Base-by-base conservation (phyloP, 2,888 invertebrate genomes). In the Hydrotaea diabolus region DNA sequence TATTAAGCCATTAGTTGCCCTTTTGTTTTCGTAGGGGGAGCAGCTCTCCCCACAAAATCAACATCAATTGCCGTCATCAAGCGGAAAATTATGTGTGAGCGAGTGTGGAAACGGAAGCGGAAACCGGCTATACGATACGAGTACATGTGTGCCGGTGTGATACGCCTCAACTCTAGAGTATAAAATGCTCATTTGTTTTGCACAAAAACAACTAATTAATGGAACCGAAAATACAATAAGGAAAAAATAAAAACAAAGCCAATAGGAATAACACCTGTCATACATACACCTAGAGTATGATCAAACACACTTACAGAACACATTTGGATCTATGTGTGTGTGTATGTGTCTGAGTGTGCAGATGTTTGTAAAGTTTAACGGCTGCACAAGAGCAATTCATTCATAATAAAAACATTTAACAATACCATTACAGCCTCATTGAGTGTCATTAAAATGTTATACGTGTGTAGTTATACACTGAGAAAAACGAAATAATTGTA, bases 361-460 rank as follows among this genome's bases (percentile, higher is more conserved):
- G 19, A 0, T 9, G 17, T 57, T 53, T 66, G 36, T 66, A 55
- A 66, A 64, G 19, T 26, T 71, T 49, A 55, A 36, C 31, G 53
- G 21, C 39, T 57, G 19, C 39, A 72, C 13, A 17, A 69, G 31
- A 31, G 17, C 19, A 59, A 53, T 69, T 69, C 36, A 53, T 13
- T 72, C 62, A 78, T 78, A 72, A 78, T 49, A 23, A 31, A 72
- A 72, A 62, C 72, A 72, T 72, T 78, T 78, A 78, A 72, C 72
- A 77, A 49, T 71, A 59, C 31, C 71, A 57, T 77, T 69, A 77
- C 23, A 26, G 17, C 13, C 39, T 26, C 43, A 69, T 77, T 43
- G 69, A 69, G 55, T 55, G 69, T 17, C 77, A 69, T 77, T 76
- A 57, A n/a, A 13, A 15, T 15, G 26, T 21, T 9, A 5, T 15